phyloP scores from a whole-genome alignment of 1,140 invertebrate species.

The Pomacea maculata region DNA sequence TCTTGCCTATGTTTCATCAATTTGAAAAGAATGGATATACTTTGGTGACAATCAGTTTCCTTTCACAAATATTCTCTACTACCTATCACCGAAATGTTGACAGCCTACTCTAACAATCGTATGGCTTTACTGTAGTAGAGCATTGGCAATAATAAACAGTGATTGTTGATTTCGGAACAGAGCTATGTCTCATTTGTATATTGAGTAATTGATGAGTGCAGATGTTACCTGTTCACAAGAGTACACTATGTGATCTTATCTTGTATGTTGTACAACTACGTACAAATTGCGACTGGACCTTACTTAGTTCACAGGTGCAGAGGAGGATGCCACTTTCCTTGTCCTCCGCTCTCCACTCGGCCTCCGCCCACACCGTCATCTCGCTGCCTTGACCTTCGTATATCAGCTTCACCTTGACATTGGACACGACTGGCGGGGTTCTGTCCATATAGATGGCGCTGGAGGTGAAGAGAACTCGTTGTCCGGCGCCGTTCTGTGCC shows the following conservation, averaged over 20 bases:
- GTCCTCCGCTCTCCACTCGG: conserved; percentile 25
- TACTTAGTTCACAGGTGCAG: conserved; percentile 29
- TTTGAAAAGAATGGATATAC: too few species aligned
- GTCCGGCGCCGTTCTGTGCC: conserved; percentile 31
- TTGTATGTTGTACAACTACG: not conserved
- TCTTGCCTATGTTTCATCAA: too few species aligned
- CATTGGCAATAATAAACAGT: not conserved
- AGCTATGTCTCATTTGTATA: not conserved
- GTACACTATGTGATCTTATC: not conserved
- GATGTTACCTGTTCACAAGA: too few species aligned
- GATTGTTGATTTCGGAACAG: not conserved
- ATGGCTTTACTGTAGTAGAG: not conserved
- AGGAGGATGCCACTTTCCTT: conserved; percentile 25
- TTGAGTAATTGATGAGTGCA: not conserved
- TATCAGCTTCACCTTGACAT: conserved; percentile 1
- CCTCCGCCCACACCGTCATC: not conserved
- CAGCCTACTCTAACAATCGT: too few species aligned
- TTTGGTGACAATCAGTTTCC: too few species aligned
- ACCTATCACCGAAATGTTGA: too few species aligned
- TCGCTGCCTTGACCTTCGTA: conserved; percentile 13
- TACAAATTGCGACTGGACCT: not conserved
- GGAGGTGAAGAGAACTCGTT: conserved; percentile 21
- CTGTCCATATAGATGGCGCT: conserved; percentile 27
- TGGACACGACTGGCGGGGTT: conserved; percentile 26
- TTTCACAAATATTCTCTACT: too few species aligned